Base-by-base conservation (phyloP, 2,888 invertebrate genomes). In the Athalia rosae region DNA sequence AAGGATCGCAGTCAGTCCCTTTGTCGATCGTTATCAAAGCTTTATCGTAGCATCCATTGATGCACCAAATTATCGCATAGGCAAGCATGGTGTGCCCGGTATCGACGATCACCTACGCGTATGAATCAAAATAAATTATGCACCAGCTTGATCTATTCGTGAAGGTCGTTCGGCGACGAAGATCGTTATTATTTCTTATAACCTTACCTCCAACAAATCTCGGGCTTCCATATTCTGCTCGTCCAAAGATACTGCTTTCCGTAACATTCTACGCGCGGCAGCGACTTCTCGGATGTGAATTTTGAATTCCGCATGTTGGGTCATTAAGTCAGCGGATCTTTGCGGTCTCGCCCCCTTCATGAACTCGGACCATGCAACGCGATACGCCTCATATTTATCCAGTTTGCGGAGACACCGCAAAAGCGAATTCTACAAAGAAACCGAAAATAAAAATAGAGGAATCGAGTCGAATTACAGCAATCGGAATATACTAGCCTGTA, bases 41-140 rank as follows among this genome's bases (percentile, higher is more conserved):
- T 77, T 85, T 85, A 15, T 85, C 85, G 78, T 83, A 82, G 56
- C 83, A 84, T 59, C 82, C 83, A 53, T 84, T 80, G 56, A 81
- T 76, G 59, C 82, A 83, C 85, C 85, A 85, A 53, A 82, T 76
- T 41, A 85, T 74, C 0, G 82, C 79, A 56, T 81, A 80, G 0
- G 78, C 77, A 0, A 80, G 71, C 78, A 85, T 66, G 4, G 78
- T 61, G 28, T 83, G 82, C 3, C 83, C 84, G 28, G 81, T 81
- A 6, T 76, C 79, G 47, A 80, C 82, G 4, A 84, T 78, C 0
- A 81, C 73, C 84, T 84, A 6, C 41, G 3, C 9, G 4, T 2
- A 77, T 66, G 56, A 50, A 6, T 77, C 4, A 1, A 9, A 13
- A 43, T 43, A 4, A 4, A 28, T 50, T 4, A 43, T 13, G 9